phyloP scores from a whole-genome alignment of 2,888 invertebrate species.

The Lasioglossum vierecki region DNA sequence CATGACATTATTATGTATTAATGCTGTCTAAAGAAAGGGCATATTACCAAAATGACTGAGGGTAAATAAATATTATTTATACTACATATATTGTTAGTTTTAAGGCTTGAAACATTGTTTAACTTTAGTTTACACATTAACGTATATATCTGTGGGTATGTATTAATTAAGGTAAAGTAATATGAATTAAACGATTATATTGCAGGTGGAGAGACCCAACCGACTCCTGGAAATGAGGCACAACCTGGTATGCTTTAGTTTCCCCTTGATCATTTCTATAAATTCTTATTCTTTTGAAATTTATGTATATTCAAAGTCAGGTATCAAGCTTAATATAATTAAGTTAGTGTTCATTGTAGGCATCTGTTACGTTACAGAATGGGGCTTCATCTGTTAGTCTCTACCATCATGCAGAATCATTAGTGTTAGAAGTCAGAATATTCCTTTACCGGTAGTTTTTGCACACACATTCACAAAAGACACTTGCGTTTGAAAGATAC shows the following conservation, averaged over 20 bases:
- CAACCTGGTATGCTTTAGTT: slow-evolving; percentile 77
- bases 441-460: slow-evolving; percentile 44
- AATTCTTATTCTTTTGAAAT: slow-evolving; percentile 31
- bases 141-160: background rate
- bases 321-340: slow-evolving; percentile 77
- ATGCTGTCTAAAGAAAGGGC: slow-evolving; percentile 80
- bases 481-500: slow-evolving; percentile 20
- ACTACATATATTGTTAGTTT: slow-evolving; percentile 5
- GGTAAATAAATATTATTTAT: slow-evolving; percentile 76
- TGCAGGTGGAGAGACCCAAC: slow-evolving; percentile 79
- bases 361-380: slow-evolving; percentile 79
- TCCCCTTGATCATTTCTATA: slow-evolving; percentile 38
- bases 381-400: slow-evolving; percentile 79
- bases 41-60: slow-evolving; percentile 79
- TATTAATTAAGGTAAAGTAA: background rate
- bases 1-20: slow-evolving; percentile 69
- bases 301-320: slow-evolving; percentile 66
- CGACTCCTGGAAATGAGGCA: slow-evolving; percentile 75
- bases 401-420: slow-evolving; percentile 62
- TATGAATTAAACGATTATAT: slow-evolving; percentile 15
- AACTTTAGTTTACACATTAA: slow-evolving; percentile 10
- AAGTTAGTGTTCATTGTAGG: slow-evolving; percentile 76
- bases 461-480: slow-evolving; percentile 17
- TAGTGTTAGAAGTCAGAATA: slow-evolving; percentile 52
- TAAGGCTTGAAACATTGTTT: background rate